Percentiles rank a stretch among this genome's conserved stretches.
These are phyloP conservation scores for Glyptemys insculpta DNA, from an alignment of 2,797 vertebrate species.

Conservation along the genomic window DNA sequence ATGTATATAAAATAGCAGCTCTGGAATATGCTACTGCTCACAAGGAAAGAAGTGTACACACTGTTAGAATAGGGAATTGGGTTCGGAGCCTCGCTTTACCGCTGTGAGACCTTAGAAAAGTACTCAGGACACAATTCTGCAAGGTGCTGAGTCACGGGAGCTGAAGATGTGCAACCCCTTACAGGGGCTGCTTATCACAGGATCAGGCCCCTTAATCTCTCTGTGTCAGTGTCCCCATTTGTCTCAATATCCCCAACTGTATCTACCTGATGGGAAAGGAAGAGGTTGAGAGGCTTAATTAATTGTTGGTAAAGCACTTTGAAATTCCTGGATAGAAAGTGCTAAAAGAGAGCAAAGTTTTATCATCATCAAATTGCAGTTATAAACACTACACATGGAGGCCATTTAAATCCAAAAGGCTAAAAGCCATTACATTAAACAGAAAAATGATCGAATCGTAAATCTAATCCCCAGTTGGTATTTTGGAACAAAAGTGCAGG, in stretches of 20 bases:
- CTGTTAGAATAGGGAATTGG: not conserved
- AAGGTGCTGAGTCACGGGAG: not conserved
- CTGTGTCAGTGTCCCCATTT: not conserved
- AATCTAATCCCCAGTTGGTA: not conserved
- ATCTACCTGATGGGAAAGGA: not conserved
- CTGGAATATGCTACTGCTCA: not conserved
- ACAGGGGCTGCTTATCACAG: not conserved
- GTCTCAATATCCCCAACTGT: not conserved
- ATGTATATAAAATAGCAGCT: not conserved
- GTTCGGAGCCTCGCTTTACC: not conserved
- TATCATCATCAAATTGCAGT: not conserved
- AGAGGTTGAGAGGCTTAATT: not conserved
- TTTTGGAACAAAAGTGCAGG: not conserved
- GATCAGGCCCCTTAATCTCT: not conserved
- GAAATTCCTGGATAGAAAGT: not conserved
- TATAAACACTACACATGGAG: not conserved
- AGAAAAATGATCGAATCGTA: not conserved
- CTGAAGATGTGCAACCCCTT: accelerated
- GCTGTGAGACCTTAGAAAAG: not conserved
- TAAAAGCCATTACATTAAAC: not conserved
- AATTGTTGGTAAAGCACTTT: not conserved
- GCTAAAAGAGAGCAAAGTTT: not conserved
- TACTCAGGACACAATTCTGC: not conserved
- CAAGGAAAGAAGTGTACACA: not conserved
- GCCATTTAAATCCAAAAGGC: not conserved